These are phyloP conservation scores for Mionectes macconnelli DNA, from an alignment of 2,113 vertebrate species.

Conservation along the genomic window DNA sequence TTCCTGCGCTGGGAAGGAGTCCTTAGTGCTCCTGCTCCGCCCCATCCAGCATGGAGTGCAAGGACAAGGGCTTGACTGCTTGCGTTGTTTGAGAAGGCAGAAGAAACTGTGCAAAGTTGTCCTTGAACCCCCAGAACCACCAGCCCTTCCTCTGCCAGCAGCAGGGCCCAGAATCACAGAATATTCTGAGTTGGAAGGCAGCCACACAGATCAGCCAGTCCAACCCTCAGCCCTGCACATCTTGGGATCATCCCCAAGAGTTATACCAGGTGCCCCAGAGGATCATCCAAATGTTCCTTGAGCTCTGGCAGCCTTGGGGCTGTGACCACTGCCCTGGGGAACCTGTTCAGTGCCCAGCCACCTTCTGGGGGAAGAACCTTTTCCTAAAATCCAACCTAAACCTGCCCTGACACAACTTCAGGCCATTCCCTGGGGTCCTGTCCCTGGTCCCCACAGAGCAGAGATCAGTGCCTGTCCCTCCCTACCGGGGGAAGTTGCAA, in stretches of 20 bases:
- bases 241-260: neutral
- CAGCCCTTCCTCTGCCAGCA: neutral
- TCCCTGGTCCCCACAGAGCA: neutral
- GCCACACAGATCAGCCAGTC: neutral
- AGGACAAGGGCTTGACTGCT: neutral
- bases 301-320: neutral
- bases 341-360: neutral
- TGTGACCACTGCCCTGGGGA: neutral
- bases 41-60: fast-evolving
- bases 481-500: neutral
- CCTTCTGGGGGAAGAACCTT: neutral
- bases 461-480: neutral
- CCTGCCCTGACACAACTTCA: neutral
- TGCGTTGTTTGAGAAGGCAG: neutral
- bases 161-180: neutral
- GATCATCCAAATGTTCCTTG: neutral
- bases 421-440: neutral
- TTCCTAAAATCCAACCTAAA: neutral
- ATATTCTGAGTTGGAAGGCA: neutral
- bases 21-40: neutral
- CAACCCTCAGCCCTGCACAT: neutral
- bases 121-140: neutral
- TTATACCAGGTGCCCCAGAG: neutral
- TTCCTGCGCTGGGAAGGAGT: neutral
- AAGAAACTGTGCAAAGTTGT: neutral